Evolutionary conservation across 2,113 vertebrate genomes (phyloP).

Genomic region (Myxocyprinus asiaticus): DNA sequence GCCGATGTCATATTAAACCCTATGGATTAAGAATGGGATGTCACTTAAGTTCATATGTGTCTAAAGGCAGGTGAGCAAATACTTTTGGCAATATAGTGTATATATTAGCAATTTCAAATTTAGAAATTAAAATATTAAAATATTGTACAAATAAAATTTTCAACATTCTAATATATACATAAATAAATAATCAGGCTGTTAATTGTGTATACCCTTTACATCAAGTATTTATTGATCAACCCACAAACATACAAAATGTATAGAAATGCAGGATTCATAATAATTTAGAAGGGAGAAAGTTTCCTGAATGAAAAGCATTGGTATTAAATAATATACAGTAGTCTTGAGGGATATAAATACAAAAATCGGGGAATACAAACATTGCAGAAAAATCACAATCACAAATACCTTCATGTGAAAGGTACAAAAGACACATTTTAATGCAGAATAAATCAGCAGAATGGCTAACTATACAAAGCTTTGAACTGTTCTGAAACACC

Average conservation of each 20-base stretch:
- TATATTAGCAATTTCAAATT: too few species aligned
- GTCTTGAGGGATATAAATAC: slow-evolving; percentile 28
- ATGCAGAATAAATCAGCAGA: slow-evolving; percentile 24
- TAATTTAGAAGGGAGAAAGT: neutral
- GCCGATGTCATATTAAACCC: too few species aligned
- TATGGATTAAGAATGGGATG: too few species aligned
- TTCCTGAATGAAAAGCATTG: slow-evolving; percentile 31
- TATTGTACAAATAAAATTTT: too few species aligned
- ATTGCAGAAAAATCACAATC: slow-evolving; percentile 46
- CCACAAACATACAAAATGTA: slow-evolving; percentile 4
- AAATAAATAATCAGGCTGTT: too few species aligned
- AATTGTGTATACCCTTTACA: neutral
- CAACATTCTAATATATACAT: too few species aligned
- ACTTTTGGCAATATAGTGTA: too few species aligned
- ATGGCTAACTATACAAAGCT: slow-evolving; percentile 4
- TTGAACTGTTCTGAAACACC: slow-evolving; percentile 4
- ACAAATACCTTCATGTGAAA: slow-evolving; percentile 33
- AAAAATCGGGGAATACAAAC: slow-evolving; percentile 39
- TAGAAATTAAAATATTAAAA: too few species aligned
- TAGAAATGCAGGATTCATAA: slow-evolving; percentile 11
- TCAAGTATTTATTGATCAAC: slow-evolving; percentile 7
- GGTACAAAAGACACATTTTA: neutral
- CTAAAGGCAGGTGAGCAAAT: too few species aligned
- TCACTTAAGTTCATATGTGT: too few species aligned
- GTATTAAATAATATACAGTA: slow-evolving; percentile 1